Base-by-base conservation (phyloP, 2,113 vertebrate genomes). In the Bungarus multicinctus region DNA sequence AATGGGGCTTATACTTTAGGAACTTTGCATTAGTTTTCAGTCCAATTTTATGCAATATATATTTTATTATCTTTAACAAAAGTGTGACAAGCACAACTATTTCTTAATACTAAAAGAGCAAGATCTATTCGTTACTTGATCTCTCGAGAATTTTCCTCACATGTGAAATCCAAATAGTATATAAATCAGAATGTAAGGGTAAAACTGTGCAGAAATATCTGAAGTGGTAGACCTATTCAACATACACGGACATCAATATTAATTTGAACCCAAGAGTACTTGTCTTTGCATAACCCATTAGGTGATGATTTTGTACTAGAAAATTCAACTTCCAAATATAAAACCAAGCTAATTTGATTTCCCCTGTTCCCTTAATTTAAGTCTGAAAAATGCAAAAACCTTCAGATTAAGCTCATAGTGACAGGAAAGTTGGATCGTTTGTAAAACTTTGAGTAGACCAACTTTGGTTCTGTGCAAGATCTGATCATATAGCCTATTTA, bases 91-190 rank as follows among this genome's bases (percentile, higher is more conserved):
- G 94, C 96, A 94, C 93, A 95, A 91, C 90, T 95, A 88, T 90
- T 74, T 91, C 94, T 93, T 93, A 81, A 93, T 86, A 94, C 52
- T 90, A 27, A 58, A 92, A 90, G 93, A 93, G 30, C 95, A 96
- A 95, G 93, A 93, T 93, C 95, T 97, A 93, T 97, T 97, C 97
- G 97, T 97, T 95, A 97, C 92, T 90, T 94, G 95, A 97, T 96
- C 95, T 93, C 92, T 52, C 87, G 94, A 95, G 92, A 95, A 95
- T 97, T 96, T 91, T 94, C 94, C 93, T 94, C 90, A 87, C 90
- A 95, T 39, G 94, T 93, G 93, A 97, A 97, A 97, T 86, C 87
- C 86, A 95, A 97, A 96, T 93, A 89, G 94, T n/a, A n/a, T 0
- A 85, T 87, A 94, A 47, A 93, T 94, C 95, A 1, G 27, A 96